Conservation (phyloP, 2,888 invertebrate genomes). For the Actias luna region DNA sequence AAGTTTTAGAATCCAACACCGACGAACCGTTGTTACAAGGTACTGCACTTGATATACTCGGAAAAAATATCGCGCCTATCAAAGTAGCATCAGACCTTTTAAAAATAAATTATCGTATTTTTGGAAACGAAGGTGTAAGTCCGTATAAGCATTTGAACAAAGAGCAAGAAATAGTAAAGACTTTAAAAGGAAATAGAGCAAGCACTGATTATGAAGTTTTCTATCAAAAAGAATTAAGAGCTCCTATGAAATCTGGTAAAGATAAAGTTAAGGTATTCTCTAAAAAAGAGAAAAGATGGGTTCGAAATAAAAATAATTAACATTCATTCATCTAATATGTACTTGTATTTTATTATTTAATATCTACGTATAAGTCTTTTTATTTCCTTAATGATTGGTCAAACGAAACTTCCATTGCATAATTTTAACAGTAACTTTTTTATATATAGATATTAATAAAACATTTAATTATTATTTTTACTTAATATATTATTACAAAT, state of each 20-base stretch:
- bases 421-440: too few species aligned
- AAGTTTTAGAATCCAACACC: constrained; percentile 36
- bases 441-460: too few species aligned
- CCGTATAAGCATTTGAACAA: constrained; percentile 28
- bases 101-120: constrained; percentile 17
- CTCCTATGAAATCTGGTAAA: constrained; percentile 48
- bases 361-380: background rate
- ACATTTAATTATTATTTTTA: too few species aligned
- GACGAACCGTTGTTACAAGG: constrained; percentile 21
- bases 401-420: too few species aligned
- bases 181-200: constrained; percentile 29
- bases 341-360: background rate
- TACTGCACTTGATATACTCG: constrained; percentile 23
- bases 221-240: constrained; percentile 53
- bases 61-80: constrained; percentile 22
- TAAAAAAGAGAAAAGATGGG: constrained; percentile 53
- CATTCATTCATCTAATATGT: background rate
- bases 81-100: constrained; percentile 24
- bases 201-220: constrained; percentile 58
- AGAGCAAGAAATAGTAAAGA: constrained; percentile 23
- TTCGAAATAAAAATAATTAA: constrained; percentile 30
- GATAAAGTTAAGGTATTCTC: constrained; percentile 63
- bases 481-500: too few species aligned
- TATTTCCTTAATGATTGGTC: background rate
- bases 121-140: constrained; percentile 20